Evolutionary conservation across 2,888 invertebrate genomes (phyloP).

Genomic region (Agrotis puta): DNA sequence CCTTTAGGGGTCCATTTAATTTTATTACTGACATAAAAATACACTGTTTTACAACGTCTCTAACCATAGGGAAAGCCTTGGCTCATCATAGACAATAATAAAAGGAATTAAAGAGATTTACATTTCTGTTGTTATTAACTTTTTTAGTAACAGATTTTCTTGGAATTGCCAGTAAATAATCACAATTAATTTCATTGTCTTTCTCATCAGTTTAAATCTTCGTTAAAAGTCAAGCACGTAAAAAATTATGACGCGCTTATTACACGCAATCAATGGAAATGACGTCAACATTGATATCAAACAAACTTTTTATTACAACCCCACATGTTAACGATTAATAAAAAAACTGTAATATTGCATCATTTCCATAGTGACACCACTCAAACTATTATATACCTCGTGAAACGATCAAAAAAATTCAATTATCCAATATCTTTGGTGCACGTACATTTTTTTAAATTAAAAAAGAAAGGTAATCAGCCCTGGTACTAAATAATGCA

Average conservation of each 20-base stretch:
- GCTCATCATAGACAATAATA: conserved; percentile 46
- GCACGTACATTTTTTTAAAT: conserved; percentile 73
- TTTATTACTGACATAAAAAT: conserved; percentile 62
- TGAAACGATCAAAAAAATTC: conserved; percentile 79
- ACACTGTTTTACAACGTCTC: conserved; percentile 56
- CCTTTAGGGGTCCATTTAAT: conserved; percentile 61
- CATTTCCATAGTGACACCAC: conserved; percentile 53
- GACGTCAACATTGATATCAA: conserved; percentile 56
- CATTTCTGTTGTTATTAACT: conserved; percentile 47
- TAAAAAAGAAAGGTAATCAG: conserved; percentile 86
- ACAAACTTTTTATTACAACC: conserved; percentile 59
- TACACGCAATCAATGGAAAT: conserved; percentile 58
- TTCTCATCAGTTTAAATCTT: conserved; percentile 30
- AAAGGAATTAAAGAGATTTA: conserved; percentile 47
- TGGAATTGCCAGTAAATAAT: conserved; percentile 19
- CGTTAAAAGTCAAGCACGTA: conserved; percentile 20
- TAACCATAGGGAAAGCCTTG: conserved; percentile 56
- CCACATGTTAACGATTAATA: conserved; percentile 47
- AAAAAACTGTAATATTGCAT: conserved; percentile 35
- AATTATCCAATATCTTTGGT: conserved; percentile 79
- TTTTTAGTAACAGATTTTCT: conserved; percentile 33
- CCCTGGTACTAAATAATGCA: conserved; percentile 76
- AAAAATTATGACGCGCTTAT: conserved; percentile 30
- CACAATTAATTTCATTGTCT: conserved; percentile 35
- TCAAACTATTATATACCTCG: conserved; percentile 63